phyloP scores from a whole-genome alignment of 1,140 invertebrate species.

The Linepithema humile region DNA sequence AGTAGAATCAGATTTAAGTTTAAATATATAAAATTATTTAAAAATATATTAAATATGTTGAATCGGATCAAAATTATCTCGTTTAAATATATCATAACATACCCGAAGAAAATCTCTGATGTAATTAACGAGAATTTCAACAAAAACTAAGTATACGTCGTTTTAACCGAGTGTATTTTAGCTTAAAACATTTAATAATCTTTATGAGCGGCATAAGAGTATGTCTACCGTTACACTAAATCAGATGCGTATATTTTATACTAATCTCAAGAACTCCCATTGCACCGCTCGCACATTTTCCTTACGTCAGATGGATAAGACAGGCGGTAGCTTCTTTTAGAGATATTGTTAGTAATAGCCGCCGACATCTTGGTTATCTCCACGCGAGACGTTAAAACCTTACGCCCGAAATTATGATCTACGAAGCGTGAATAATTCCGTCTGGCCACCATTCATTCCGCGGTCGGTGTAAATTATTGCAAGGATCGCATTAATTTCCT shows the following conservation, averaged over 20 bases:
- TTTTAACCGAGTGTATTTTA: not conserved
- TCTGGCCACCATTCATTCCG: constrained; percentile 75
- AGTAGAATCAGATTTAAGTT: constrained; percentile 6
- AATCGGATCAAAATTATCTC: constrained; percentile 22
- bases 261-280: not conserved
- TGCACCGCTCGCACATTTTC: not conserved
- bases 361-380: constrained; percentile 32
- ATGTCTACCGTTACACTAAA: not conserved
- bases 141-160: not conserved
- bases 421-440: constrained; percentile 77
- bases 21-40: not conserved
- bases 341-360: constrained; percentile 19
- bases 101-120: not conserved
- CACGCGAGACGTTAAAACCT: constrained; percentile 36
- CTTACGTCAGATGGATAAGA: not conserved
- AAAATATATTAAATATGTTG: no score
- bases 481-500: constrained; percentile 79
- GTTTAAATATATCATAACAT: constrained; percentile 22
- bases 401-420: constrained; percentile 59
- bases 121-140: not conserved
- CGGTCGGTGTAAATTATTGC: constrained; percentile 77
- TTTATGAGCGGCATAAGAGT: not conserved
- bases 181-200: constrained; percentile 13
- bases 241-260: not conserved
- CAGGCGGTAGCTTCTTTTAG: not conserved